A percentile compares a stretch with the other conserved stretches of the same genome.
Evolutionary conservation across 2,888 invertebrate species (phyloP).

Genomic region (Netelia inedita): DNA sequence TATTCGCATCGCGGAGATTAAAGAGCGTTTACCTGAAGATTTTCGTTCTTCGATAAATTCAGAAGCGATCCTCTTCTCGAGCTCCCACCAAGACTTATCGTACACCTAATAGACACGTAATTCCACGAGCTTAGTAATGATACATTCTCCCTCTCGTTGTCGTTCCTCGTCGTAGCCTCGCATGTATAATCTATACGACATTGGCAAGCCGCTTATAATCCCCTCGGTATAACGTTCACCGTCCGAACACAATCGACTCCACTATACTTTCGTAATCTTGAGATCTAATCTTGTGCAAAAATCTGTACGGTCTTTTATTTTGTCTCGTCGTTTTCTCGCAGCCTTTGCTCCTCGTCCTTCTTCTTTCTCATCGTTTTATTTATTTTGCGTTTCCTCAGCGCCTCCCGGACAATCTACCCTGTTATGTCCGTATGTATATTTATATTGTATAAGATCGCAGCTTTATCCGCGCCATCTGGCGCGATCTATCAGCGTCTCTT

Average conservation of each 20-base stretch:
- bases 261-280: slow-evolving; percentile 74
- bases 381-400: slow-evolving; percentile 50
- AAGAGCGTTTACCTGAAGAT: not conserved
- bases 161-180: slow-evolving; percentile 40
- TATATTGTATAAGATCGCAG: slow-evolving; percentile 34
- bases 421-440: slow-evolving; percentile 11
- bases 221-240: slow-evolving; percentile 49
- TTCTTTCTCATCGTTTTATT: slow-evolving; percentile 53
- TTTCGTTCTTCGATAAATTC: slow-evolving; percentile 25
- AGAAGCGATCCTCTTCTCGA: slow-evolving; percentile 7
- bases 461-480: slow-evolving; percentile 59
- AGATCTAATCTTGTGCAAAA: slow-evolving; percentile 74
- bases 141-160: slow-evolving; percentile 59
- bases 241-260: slow-evolving; percentile 68
- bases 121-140: slow-evolving; percentile 67
- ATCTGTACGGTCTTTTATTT: not conserved
- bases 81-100: slow-evolving; percentile 21
- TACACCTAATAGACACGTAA: slow-evolving; percentile 69
- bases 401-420: slow-evolving; percentile 34
- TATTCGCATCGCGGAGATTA: not conserved
- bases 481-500: slow-evolving; percentile 51
- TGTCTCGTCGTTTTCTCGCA: slow-evolving; percentile 43
- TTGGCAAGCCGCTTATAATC: slow-evolving; percentile 51
- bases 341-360: slow-evolving; percentile 31
- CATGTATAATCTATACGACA: slow-evolving; percentile 59